Percentiles rank a stretch among this genome's conserved stretches.
Conservation (phyloP, 2,888 invertebrate genomes). For the Cyclophora punctaria region DNA sequence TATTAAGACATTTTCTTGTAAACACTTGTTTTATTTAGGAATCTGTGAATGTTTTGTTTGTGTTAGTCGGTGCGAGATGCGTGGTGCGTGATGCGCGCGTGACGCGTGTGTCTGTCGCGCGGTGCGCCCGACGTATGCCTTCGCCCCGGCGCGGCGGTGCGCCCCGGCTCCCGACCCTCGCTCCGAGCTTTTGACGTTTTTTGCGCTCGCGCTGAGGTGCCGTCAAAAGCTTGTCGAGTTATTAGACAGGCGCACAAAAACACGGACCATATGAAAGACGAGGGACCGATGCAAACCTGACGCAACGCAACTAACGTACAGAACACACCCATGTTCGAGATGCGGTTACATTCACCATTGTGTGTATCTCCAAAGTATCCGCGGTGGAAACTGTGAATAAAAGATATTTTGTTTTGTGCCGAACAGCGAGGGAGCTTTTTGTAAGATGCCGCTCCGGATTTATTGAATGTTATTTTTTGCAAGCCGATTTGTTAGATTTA, state of each 20-base stretch:
- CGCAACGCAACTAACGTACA: slow-evolving; percentile 34
- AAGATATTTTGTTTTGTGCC: slow-evolving; percentile 29
- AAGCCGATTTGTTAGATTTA: slow-evolving; percentile 36
- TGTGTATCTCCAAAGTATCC: slow-evolving; percentile 45
- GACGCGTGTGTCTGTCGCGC: slow-evolving; percentile 24
- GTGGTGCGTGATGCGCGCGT: slow-evolving; percentile 7
- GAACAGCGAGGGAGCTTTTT: slow-evolving; percentile 42
- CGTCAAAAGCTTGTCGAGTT: slow-evolving; percentile 72
- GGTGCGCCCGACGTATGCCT: slow-evolving; percentile 19
- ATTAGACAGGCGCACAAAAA: slow-evolving; percentile 64
- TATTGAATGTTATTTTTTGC: slow-evolving; percentile 32
- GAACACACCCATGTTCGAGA: slow-evolving; percentile 52
- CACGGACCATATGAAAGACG: slow-evolving; percentile 55
- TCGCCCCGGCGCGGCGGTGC: slow-evolving; percentile 55
- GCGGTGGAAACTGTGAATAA: slow-evolving; percentile 64
- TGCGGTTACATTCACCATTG: slow-evolving; percentile 61
- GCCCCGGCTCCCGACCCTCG: slow-evolving; percentile 55
- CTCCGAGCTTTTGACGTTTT: slow-evolving; percentile 55
- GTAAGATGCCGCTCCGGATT: slow-evolving; percentile 36
- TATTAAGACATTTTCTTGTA: slow-evolving; percentile 25
- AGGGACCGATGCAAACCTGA: slow-evolving; percentile 55
- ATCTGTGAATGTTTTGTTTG: slow-evolving; percentile 8
- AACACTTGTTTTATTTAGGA: slow-evolving; percentile 14
- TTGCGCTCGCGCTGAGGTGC: slow-evolving; percentile 70
- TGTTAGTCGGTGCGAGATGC: slow-evolving; percentile 2